Evolutionary conservation across 2,113 vertebrate genomes (phyloP), one percentile per base, ranked within the genome.

Genomic region (Hirundichthys speculiger): DNA sequence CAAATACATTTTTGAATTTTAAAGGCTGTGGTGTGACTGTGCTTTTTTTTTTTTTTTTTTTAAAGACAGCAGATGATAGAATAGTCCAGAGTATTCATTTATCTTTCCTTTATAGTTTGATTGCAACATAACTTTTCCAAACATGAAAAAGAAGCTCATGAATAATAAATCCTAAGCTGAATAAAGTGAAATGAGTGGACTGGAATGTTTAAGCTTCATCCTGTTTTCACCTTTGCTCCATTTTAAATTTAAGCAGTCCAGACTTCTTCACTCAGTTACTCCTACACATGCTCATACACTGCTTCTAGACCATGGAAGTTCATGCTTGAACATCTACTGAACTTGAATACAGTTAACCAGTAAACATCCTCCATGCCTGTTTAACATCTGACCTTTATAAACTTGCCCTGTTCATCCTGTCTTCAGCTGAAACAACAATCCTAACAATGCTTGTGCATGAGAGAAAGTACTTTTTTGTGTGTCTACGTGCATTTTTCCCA

Each of bases 351-450:
- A 65, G 60, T 65, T 56, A 20, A 39, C 56, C 53, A 70, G 72
- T 67, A 80, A 84, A 82, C 75, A 79, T 73, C 57, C 58, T 56
- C 58, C 34, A 1, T 50, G 41, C 69, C 72, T 75, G 46, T 45
- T 63, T 77, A 72, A 77, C 82, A 40, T 75, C 46, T 64, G 75
- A 76, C 81, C 65, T 66, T 58, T 30, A 7, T 61, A 70, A 85
- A 69, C 56, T 72, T 3, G 39, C 25, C 53, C 20, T 57, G 42
- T 74, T 75, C 6, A 15, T 60, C 52, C 38, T 2, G 34, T 64
- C 5, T 49, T 84, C 88, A 88, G 86, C 86, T 90, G 86, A 56
- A 84, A 81, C 69, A 88, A 90, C 84, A 83, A 50, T 16, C 57
- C 41, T 18, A 54, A 43, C 34, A 73, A 70, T 16, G 38, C 39